Base-by-base conservation (phyloP, 2,113 vertebrate species). In the Thryonomys swinderianus region DNA sequence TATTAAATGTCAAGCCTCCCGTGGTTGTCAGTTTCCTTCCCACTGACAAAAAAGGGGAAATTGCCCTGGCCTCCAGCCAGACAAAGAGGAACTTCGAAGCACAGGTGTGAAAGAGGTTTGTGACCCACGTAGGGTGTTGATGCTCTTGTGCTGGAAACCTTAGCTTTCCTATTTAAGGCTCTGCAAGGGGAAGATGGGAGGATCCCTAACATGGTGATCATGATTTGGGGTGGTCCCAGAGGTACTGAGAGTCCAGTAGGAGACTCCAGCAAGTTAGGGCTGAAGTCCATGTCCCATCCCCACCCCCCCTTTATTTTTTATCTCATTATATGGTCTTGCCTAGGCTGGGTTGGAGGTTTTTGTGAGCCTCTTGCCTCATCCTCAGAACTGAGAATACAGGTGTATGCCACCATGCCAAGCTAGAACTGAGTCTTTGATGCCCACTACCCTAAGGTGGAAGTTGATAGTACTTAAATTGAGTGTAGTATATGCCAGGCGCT, bases 1-100 rank as follows among this genome's bases (percentile, higher is more conserved):
- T 73, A 12, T n/a, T 74, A 61, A 71, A 23, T 51, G 48, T 51
- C 45, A 78, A 87, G 32, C 90, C 88, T 92, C 57, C 40, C 64
- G 61, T 85, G 74, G 86, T 83, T 55, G 85, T 89, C 59, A 59
- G 71, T 95, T 95, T 96, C 95, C 96, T 95, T 92, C 82, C 84
- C 73, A 25, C 83, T 90, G 87, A 91, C 12, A 57, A 82, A 90
- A n/a, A 93, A 85, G 67, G 61, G 92, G 79, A 95, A 94, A 92
- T 37, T 37, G 76, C 42, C 55, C 40, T 86, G 69, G 67, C 6
- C 61, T 76, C 32, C 45, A 67, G n/a, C 79, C 88, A 76, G 53
- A 25, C 45, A 34, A 45, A 34, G 94, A 93, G 42, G 59, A 86
- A 51, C 85, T 93, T 67, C 11, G 17, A 85, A 32, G 48, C 23